Evolutionary conservation across 37 sponge, comb jelly and placozoan genomes (phyloP).

Genomic region (Spongilla lacustris): DNA sequence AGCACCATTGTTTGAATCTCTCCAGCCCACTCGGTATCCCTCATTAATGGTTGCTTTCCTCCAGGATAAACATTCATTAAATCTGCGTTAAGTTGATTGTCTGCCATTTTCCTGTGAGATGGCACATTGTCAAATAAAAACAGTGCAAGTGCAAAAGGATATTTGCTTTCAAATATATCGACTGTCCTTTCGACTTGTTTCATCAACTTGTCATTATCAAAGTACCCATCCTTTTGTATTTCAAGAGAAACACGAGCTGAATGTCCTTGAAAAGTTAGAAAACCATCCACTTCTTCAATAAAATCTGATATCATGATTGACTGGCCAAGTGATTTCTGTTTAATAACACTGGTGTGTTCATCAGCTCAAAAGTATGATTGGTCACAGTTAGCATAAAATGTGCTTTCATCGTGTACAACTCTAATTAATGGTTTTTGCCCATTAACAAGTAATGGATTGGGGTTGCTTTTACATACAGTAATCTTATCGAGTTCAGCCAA

Average conservation of each 20-base stretch:
- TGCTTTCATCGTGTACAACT: no score
- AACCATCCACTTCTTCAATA: slow-evolving; percentile 37
- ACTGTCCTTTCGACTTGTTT: slow-evolving; percentile 5
- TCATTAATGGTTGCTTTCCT: slow-evolving; percentile 6
- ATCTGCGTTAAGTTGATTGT: not conserved
- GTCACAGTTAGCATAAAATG: slow-evolving; percentile 20
- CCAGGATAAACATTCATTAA: not conserved
- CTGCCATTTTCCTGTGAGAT: slow-evolving; percentile 1
- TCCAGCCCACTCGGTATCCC: slow-evolving; percentile 7
- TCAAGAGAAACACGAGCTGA: slow-evolving; percentile 26
- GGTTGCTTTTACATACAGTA: no score
- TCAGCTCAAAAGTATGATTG: slow-evolving; percentile 28
- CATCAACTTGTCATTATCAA: slow-evolving; percentile 14
- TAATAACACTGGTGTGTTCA: not conserved
- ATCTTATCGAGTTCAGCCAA: no score
- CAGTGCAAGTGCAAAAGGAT: not conserved
- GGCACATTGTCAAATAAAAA: slow-evolving; percentile 16
- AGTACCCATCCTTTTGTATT: slow-evolving; percentile 14
- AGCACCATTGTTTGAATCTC: not conserved
- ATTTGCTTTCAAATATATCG: slow-evolving; percentile 16
- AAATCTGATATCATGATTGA: slow-evolving; percentile 42
- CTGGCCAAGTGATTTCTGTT: slow-evolving; percentile 34
- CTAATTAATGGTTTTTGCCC: no score
- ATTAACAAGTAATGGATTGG: no score
- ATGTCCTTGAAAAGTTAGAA: slow-evolving; percentile 5